These are phyloP conservation scores for Kryptolebias marmoratus DNA, from an alignment of 2,113 vertebrate species.

Conservation along the genomic window DNA sequence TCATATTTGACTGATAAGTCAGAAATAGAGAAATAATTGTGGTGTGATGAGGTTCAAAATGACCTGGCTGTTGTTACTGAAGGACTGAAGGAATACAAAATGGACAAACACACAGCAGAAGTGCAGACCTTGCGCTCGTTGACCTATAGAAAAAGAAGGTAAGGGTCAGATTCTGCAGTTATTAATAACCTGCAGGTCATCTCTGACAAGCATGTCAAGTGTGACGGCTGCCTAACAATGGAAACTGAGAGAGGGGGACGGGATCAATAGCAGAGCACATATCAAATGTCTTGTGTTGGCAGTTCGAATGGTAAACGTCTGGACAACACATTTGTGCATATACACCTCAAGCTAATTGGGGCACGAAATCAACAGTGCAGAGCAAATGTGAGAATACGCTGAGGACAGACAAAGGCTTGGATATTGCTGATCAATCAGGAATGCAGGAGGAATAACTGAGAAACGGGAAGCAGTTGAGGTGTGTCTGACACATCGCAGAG, in stretches of 20 bases:
- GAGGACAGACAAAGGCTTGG: neutral
- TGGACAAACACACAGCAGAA: conserved; percentile 15
- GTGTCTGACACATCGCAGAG: neutral
- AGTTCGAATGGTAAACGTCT: neutral
- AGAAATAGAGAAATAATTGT: conserved; percentile 21
- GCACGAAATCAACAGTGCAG: neutral
- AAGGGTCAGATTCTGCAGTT: conserved; percentile 23
- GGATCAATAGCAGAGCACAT: neutral
- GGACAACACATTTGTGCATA: neutral
- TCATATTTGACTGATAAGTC: conserved; percentile 12
- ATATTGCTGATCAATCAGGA: neutral
- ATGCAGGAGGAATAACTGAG: neutral
- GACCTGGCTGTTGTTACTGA: conserved; percentile 12
- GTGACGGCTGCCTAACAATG: conserved; percentile 20
- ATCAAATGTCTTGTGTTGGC: neutral
- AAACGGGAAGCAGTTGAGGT: conserved; percentile 8
- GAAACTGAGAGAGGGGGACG: neutral
- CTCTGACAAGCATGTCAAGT: conserved; percentile 15
- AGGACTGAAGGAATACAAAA: conserved; percentile 4
- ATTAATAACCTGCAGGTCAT: conserved; percentile 53
- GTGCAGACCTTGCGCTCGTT: conserved; percentile 40
- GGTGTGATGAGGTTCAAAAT: conserved; percentile 19
- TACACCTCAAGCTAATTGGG: neutral
- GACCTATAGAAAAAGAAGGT: conserved; percentile 43
- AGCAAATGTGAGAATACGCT: rapidly evolving